phyloP scores from a whole-genome alignment of 2,888 invertebrate species.

The Toxonevra muliebris region DNA sequence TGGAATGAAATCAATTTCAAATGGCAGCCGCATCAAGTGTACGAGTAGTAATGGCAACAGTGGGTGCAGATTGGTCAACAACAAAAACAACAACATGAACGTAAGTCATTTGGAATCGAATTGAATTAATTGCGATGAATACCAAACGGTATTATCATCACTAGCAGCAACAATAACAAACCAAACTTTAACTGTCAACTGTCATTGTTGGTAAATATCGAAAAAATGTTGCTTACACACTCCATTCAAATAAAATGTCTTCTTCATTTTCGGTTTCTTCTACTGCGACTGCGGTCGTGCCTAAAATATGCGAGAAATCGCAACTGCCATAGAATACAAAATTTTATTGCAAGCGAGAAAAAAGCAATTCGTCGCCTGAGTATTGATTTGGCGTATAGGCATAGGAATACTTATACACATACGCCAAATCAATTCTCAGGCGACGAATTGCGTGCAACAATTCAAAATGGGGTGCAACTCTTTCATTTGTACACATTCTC shows the following conservation, averaged over 20 bases:
- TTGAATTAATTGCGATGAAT: slow-evolving; percentile 6
- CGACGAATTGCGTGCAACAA: slow-evolving; percentile 28
- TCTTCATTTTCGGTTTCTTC: background rate
- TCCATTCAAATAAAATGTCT: no score
- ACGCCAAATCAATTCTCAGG: no score
- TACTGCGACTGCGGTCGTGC: background rate
- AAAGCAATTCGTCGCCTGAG: no score
- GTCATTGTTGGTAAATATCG: no score
- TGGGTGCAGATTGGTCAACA: no score
- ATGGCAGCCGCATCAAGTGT: no score
- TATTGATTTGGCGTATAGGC: no score
- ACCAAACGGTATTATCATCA: background rate
- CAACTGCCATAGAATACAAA: background rate
- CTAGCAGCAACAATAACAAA: background rate
- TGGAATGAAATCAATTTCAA: background rate
- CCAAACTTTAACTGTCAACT: no score
- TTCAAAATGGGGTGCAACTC: slow-evolving; percentile 26
- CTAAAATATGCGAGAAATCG: slow-evolving; percentile 17
- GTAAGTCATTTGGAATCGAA: background rate
- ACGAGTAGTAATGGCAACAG: no score
- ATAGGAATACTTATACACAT: no score
- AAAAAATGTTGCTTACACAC: no score
- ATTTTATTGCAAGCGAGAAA: background rate
- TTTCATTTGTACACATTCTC: slow-evolving; percentile 39
- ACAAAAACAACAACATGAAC: background rate